Conservation (phyloP, 1,140 invertebrate species). For the Cydia fagiglandana region DNA sequence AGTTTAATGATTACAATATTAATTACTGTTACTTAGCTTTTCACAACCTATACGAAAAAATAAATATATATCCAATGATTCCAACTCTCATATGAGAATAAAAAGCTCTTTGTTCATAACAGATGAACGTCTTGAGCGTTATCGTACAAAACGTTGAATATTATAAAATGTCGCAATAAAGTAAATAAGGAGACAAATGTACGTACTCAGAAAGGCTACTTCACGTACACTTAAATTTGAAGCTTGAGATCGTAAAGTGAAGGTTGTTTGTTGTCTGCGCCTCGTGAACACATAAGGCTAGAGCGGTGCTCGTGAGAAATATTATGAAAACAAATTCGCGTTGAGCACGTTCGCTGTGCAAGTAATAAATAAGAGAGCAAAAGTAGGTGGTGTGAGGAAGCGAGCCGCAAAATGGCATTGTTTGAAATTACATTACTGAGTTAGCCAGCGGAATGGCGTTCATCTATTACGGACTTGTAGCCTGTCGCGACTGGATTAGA, state of each 20-base stretch:
- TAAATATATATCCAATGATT: slow-evolving; percentile 24
- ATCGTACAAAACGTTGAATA: slow-evolving; percentile 71
- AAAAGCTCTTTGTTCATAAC: slow-evolving; percentile 61
- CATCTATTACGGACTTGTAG: slow-evolving; percentile 35
- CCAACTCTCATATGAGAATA: slow-evolving; percentile 47
- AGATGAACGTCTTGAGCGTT: slow-evolving; percentile 66
- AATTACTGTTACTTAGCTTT: neutral
- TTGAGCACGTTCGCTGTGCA: slow-evolving; percentile 73
- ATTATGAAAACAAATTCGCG: slow-evolving; percentile 79
- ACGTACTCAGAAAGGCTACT: slow-evolving; percentile 42
- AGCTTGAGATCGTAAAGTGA: slow-evolving; percentile 41
- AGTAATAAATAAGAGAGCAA: slow-evolving; percentile 76
- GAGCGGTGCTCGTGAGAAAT: slow-evolving; percentile 69
- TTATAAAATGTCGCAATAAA: slow-evolving; percentile 77
- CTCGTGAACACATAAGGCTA: slow-evolving; percentile 53
- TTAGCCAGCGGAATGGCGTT: slow-evolving; percentile 41
- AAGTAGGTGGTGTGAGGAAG: slow-evolving; percentile 62
- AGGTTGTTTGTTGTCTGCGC: slow-evolving; percentile 47
- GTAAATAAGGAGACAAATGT: slow-evolving; percentile 75
- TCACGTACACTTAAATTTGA: slow-evolving; percentile 40
- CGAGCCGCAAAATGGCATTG: slow-evolving; percentile 66
- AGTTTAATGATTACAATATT: neutral
- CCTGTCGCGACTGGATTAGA: slow-evolving; percentile 22
- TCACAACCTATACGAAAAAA: neutral
- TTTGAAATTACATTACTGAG: slow-evolving; percentile 65